These are phyloP conservation scores for Habropoda laboriosa DNA, from an alignment of 1,140 invertebrate species.

Conservation along the genomic window DNA sequence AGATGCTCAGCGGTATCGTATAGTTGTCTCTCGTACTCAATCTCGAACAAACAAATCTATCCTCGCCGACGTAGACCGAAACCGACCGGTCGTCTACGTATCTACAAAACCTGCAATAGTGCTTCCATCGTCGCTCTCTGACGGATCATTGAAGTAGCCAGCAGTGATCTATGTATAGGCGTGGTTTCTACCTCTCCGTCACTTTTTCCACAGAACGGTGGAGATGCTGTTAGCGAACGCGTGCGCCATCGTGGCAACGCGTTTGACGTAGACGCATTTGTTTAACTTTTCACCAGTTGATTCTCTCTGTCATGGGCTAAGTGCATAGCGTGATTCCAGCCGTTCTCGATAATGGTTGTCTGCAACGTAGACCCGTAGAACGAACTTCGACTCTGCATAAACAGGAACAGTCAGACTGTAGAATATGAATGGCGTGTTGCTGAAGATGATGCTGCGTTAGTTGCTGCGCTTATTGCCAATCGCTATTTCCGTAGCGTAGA, in stretches of 20 bases:
- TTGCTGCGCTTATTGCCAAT: not conserved
- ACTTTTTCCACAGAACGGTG: not conserved
- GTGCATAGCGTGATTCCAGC: constrained; percentile 16
- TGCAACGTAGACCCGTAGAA: not conserved
- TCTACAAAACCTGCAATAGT: not conserved
- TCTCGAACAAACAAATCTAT: no score
- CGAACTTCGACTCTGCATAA: constrained; percentile 9
- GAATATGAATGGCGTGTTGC: not conserved
- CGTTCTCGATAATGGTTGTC: constrained; percentile 14
- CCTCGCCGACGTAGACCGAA: no score
- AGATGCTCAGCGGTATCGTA: no score
- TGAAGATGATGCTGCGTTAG: not conserved
- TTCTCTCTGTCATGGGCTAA: constrained; percentile 1
- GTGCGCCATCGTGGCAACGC: not conserved
- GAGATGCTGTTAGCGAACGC: not conserved
- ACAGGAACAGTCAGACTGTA: not conserved
- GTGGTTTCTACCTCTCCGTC: not conserved
- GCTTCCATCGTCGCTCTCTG: not conserved
- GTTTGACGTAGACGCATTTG: constrained; percentile 6
- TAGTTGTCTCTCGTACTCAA: no score
- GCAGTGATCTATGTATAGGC: not conserved
- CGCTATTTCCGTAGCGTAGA: not conserved
- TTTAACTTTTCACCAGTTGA: constrained; percentile 1
- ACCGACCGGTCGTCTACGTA: no score
- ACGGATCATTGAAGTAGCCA: not conserved